phyloP scores from a whole-genome alignment of 2,797 vertebrate genomes.

The Pteropus rufus region DNA sequence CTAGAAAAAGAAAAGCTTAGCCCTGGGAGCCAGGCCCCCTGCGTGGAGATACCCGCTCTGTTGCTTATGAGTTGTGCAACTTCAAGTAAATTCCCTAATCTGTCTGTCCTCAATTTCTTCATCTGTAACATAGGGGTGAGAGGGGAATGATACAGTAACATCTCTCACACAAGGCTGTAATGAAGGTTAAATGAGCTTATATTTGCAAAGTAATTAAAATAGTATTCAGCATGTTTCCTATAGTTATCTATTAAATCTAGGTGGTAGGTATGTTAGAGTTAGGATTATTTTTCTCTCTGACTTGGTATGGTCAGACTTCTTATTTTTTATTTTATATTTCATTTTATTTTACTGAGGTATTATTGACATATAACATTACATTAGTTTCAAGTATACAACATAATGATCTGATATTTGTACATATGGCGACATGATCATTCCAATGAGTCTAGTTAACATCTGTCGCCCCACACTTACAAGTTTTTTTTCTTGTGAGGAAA shows the following conservation, averaged over 20 bases:
- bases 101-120: slow-evolving; percentile 16
- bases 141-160: background rate
- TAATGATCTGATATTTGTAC: background rate
- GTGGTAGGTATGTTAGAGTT: background rate
- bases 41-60: background rate
- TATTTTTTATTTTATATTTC: background rate
- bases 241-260: background rate
- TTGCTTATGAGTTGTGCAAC: background rate
- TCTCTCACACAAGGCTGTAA: background rate
- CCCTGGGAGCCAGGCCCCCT: background rate
- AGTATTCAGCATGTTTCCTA: background rate
- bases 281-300: background rate
- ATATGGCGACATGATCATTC: background rate
- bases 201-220: background rate
- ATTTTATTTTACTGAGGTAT: background rate
- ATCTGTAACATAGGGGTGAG: background rate
- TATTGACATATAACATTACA: background rate
- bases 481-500: background rate
- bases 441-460: background rate
- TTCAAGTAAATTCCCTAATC: background rate
- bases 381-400: background rate
- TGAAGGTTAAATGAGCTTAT: background rate
- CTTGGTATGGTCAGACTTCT: background rate
- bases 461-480: background rate
- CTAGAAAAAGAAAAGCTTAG: background rate